Percentiles rank a stretch among this genome's conserved stretches.
phyloP scores from a whole-genome alignment of 2,113 vertebrate species.

The Suricata suricatta region DNA sequence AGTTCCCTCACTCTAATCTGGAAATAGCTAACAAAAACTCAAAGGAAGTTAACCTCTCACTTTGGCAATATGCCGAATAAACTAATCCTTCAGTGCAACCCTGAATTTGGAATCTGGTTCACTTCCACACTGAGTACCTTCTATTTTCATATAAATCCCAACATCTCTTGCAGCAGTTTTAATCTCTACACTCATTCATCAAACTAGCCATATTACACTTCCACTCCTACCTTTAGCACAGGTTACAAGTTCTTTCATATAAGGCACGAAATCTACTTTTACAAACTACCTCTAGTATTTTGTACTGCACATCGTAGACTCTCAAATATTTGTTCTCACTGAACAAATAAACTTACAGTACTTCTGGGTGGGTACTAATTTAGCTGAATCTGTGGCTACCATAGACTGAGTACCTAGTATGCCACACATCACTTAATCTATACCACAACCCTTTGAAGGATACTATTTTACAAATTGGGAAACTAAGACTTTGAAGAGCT shows the following conservation, averaged over 20 bases:
- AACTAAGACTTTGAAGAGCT: not conserved
- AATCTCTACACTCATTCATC: not conserved
- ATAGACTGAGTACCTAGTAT: not conserved
- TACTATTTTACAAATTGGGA: not conserved
- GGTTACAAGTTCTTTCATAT: not conserved
- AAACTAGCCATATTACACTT: not conserved
- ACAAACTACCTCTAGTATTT: not conserved
- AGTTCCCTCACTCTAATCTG: not conserved
- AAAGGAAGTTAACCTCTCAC: conserved; percentile 43
- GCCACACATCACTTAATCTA: not conserved
- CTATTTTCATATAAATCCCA: not conserved
- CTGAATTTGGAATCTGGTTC: conserved; percentile 37
- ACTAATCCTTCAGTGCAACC: not conserved
- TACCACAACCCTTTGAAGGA: not conserved
- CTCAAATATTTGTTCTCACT: not conserved
- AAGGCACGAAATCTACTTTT: not conserved
- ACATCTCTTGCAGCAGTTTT: not conserved
- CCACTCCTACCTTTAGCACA: not conserved
- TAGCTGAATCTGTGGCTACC: not conserved
- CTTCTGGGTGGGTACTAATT: not conserved
- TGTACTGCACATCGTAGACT: not conserved
- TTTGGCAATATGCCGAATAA: conserved; percentile 17
- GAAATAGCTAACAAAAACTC: conserved; percentile 68
- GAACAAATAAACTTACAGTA: not conserved
- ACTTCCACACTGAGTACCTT: not conserved